A percentile compares a stretch with the other conserved stretches of the same genome.
phyloP scores from a whole-genome alignment of 2,113 vertebrate genomes.

The Stictonetta naevosa region DNA sequence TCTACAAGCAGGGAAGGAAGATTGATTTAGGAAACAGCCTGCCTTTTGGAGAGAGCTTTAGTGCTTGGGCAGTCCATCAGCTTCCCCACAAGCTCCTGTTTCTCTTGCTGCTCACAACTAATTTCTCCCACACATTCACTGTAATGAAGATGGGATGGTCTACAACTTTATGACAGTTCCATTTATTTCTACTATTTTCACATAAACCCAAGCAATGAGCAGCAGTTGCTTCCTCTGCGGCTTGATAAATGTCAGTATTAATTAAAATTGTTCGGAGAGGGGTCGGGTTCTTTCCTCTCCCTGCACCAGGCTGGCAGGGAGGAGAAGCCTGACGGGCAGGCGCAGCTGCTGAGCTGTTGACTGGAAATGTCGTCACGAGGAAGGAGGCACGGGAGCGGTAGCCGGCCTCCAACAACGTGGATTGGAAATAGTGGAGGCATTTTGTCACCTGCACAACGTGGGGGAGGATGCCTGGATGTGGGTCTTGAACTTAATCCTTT shows the following conservation, averaged over 20 bases:
- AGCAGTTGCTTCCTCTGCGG: conserved; percentile 64
- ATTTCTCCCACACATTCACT: conserved; percentile 21
- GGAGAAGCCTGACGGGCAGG: conserved; percentile 49
- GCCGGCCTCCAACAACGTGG: not conserved
- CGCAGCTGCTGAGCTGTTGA: conserved; percentile 62
- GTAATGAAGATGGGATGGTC: conserved; percentile 61
- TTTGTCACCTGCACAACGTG: conserved; percentile 49
- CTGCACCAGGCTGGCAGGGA: conserved; percentile 43
- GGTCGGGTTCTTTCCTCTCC: not conserved
- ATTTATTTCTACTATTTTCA: conserved; percentile 69
- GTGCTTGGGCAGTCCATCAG: not conserved
- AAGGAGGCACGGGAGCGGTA: not conserved
- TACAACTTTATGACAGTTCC: conserved; percentile 62
- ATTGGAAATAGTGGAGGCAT: conserved; percentile 42
- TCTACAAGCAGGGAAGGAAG: not conserved
- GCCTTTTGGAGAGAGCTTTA: not conserved
- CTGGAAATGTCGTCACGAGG: conserved; percentile 41
- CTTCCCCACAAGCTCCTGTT: not conserved
- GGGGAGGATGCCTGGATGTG: not conserved
- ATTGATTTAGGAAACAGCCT: not conserved
- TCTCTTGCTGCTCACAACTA: conserved; percentile 26
- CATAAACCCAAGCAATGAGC: conserved; percentile 45
- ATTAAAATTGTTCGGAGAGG: conserved; percentile 51
- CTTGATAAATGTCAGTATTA: conserved; percentile 74
- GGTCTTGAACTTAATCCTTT: conserved; percentile 58